These are phyloP conservation scores for Cyclargus thomasi DNA, from an alignment of 1,140 invertebrate species.

Conservation along the genomic window DNA sequence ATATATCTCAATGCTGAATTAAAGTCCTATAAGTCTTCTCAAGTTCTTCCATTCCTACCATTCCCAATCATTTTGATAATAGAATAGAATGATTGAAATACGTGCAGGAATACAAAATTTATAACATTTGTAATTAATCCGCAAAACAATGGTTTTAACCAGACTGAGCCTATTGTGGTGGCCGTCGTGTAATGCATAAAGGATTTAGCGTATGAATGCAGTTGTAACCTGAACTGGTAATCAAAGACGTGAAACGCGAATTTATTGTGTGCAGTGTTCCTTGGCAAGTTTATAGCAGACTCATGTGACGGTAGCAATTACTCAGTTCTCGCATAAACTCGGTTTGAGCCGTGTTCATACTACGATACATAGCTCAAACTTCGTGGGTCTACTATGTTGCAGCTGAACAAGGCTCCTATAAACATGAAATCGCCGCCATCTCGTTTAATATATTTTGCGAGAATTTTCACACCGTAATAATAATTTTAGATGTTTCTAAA, in stretches of 20 bases:
- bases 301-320: constrained; percentile 65
- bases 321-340: constrained; percentile 56
- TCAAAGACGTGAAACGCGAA: constrained; percentile 68
- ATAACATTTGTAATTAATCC: constrained; percentile 4
- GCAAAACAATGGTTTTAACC: constrained; percentile 10
- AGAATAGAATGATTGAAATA: too few species aligned
- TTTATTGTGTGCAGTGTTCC: constrained; percentile 67
- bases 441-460: too few species aligned
- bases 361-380: neutral
- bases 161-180: constrained; percentile 30
- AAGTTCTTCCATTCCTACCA: too few species aligned
- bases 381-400: too few species aligned
- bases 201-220: constrained; percentile 45
- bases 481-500: too few species aligned
- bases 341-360: constrained; percentile 19
- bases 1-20: too few species aligned
- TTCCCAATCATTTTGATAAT: too few species aligned
- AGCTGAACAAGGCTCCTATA: too few species aligned
- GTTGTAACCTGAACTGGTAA: constrained; percentile 63
- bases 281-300: constrained; percentile 64
- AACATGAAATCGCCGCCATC: too few species aligned
- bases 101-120: neutral
- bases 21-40: too few species aligned
- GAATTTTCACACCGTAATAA: too few species aligned
- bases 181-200: constrained; percentile 46